Base-by-base conservation (phyloP, 1,140 invertebrate species). In the Chrysoperla carnea region DNA sequence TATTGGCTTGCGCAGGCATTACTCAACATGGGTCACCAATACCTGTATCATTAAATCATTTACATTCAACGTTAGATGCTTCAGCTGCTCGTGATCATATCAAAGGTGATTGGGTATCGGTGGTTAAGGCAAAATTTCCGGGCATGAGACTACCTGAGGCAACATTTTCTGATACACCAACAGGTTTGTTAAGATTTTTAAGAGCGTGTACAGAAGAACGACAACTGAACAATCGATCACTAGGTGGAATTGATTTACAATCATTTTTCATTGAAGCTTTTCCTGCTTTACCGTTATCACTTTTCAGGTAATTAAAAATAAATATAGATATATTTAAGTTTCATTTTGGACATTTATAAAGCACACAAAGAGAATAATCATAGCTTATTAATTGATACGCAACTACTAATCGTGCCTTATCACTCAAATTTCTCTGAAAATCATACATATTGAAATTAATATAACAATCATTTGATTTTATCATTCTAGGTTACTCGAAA, bases 1-100 rank as follows among this genome's bases (percentile, higher is more conserved):
- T 63, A 28, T 37, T 60, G 37, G 46, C 51, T 8, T 63, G 61
- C 42, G 41, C 55, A 7, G 55, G 55, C 8, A 43, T 55, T 14
- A 46, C 46, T 13, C 29, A 43, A 1, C 49, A 39, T 37, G 50
- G 48, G 1, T 45, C 47, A 13, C 44, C 43, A 0, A 15, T 51
- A 12, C 39, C 41, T 8, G 43, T 53, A 7, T 46, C 48, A 17
- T 15, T 52, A 4, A 42, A 46, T 9, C 44, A 54, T 37, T 39
- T 57, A 12, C 47, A 53, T 36, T 11, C 37, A 9, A 40, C 39
- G n/a, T 45, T 57, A 8, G 45, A 56, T 37, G 45, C 42, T 40
- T 46, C 43, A 4, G 48, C 52, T 9, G 29, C 8, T 7, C 48
- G 48, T 33, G 49, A 52, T 33, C 31, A 11, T 33, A 54, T 56